Evolutionary conservation across 2,113 vertebrate genomes (phyloP), one percentile per base, ranked within the genome.

Genomic region (Otocyon megalotis): DNA sequence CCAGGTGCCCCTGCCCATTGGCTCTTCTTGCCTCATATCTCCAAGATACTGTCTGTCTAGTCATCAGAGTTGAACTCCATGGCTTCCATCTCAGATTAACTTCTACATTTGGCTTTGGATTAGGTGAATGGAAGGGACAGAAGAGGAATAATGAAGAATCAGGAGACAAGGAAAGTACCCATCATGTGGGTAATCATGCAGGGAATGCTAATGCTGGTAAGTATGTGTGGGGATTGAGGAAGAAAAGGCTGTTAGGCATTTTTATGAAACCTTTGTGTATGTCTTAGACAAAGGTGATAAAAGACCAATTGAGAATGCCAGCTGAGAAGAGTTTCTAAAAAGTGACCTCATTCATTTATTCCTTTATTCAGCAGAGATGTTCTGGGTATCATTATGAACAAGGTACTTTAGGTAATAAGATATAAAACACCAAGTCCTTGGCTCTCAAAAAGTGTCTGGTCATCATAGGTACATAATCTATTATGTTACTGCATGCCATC

Each of bases 321-420:
- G 11, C 28, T 95, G 48, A 95, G 24, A 62, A 92, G 60, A 74
- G 8, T 93, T 85, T 79, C 71, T 93, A 69, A 65, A 92, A 94
- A 93, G 14, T 60, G 14, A 65, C 12, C 16, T 86, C 35, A 77
- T 93, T 90, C 30, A 71, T 88, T 94, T 80, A n/a, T 87, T 83
- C 32, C 54, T 84, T 93, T 14, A 35, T 77, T 96, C 30, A 63
- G 87, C 10, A 96, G 60, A 94, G 88, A 76, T 48, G 63, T 32
- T 48, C 11, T 79, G 19, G 50, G 5, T 72, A 19, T 53, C 87
- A 32, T 43, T 80, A 54, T 54, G 43, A 88, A 76, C 22, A 71
- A 85, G 19, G 28, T 32, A 17, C 24, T 62, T 0, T n/a, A 90
- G 86, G 22, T 81, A 53, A 69, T 4, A 93, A 80, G 63, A 81